Evolutionary conservation across 1,140 invertebrate genomes (phyloP).

Genomic region (Diabrotica undecimpunctata): DNA sequence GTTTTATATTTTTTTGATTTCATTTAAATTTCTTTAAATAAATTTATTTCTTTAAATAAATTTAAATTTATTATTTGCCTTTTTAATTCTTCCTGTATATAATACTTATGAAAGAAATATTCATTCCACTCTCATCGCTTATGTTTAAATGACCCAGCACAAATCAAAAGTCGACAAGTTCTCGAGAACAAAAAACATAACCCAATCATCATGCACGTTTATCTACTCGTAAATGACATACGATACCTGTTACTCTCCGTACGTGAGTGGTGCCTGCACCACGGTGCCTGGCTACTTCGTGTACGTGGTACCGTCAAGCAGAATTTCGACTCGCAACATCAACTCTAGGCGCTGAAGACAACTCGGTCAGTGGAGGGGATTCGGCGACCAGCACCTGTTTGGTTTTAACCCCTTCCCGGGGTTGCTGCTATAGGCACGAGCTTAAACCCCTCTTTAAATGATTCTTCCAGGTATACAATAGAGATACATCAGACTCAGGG

Average conservation of each 20-base stretch:
- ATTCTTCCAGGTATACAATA: conserved; percentile 20
- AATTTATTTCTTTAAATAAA: neutral
- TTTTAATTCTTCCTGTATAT: neutral
- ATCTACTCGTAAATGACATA: conserved; percentile 29
- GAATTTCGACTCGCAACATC: conserved; percentile 37
- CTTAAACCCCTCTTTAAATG: conserved; percentile 7
- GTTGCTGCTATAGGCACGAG: conserved; percentile 15
- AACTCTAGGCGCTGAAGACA: conserved; percentile 34
- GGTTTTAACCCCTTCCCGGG: conserved; percentile 36
- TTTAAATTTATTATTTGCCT: neutral
- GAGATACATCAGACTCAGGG: neutral
- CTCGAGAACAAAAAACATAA: conserved; percentile 8
- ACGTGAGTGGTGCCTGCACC: neutral
- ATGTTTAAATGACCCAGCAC: conserved; percentile 1
- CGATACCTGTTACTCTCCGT: conserved; percentile 31
- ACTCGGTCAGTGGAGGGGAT: conserved; percentile 21
- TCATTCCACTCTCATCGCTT: neutral
- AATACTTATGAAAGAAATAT: neutral
- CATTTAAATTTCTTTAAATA: too few relatives aligned
- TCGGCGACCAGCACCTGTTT: conserved; percentile 42
- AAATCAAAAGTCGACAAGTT: neutral
- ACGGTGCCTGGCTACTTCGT: conserved; percentile 17
- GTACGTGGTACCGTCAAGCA: conserved; percentile 25
- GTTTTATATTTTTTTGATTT: too few relatives aligned
- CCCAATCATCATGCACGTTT: conserved; percentile 17